phyloP scores from a whole-genome alignment of 2,888 invertebrate species.

The Cataglyphis albicans region DNA sequence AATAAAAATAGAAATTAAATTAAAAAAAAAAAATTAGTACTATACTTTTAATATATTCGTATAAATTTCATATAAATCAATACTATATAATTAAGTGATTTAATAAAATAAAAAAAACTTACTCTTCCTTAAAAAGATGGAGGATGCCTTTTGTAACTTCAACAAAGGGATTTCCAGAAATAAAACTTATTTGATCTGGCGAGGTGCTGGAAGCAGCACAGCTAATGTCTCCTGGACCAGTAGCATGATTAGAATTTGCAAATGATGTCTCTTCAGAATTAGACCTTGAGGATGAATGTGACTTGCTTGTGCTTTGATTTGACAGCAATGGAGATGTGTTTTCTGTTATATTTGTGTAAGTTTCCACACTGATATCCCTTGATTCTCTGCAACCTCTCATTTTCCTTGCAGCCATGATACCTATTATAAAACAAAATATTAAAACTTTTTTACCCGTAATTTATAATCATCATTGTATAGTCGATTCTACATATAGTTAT shows the following conservation, averaged over 20 bases:
- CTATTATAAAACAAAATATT: slow-evolving; percentile 59
- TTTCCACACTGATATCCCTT: slow-evolving; percentile 92
- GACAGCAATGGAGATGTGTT: slow-evolving; percentile 84
- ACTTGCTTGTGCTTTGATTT: slow-evolving; percentile 68
- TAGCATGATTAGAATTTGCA: slow-evolving; percentile 62
- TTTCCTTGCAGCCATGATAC: slow-evolving; percentile 86
- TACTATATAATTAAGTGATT: slow-evolving; percentile 12
- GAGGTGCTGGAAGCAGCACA: slow-evolving; percentile 77
- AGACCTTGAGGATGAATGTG: slow-evolving; percentile 62
- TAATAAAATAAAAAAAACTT: slow-evolving; percentile 80
- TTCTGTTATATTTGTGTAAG: slow-evolving; percentile 90
- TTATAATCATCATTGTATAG: slow-evolving; percentile 29
- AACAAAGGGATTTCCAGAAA: slow-evolving; percentile 98
- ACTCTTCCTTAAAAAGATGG: slow-evolving; percentile 99
- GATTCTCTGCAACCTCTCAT: slow-evolving; percentile 90
- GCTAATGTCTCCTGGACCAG: slow-evolving; percentile 73
- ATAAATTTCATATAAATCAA: slow-evolving; percentile 17
- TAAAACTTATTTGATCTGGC: slow-evolving; percentile 88
- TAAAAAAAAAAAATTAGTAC: neutral
- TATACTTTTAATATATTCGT: neutral
- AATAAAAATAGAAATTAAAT: slow-evolving; percentile 41
- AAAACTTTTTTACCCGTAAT: neutral
- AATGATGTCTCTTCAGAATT: slow-evolving; percentile 80
- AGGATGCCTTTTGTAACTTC: slow-evolving; percentile 98
- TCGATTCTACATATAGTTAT: neutral